Evolutionary conservation across 1,140 invertebrate genomes (phyloP).

Genomic region (Lysiphlebus fabarum): DNA sequence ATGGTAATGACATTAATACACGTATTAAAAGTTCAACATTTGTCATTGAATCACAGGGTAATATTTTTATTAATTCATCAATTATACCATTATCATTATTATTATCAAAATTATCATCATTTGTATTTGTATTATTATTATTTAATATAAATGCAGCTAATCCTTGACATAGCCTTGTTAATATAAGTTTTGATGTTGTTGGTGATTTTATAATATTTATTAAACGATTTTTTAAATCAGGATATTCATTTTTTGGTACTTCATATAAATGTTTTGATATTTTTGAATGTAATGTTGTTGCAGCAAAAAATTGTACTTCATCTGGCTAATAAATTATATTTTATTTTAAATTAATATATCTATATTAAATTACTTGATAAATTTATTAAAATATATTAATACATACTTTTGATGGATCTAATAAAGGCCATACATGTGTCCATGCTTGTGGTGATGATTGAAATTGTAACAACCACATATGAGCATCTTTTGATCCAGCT

Average conservation of each 20-base stretch:
- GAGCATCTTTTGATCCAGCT: slow-evolving; percentile 65
- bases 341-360: background rate
- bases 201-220: slow-evolving; percentile 70
- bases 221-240: slow-evolving; percentile 70
- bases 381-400: slow-evolving; percentile 1
- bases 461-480: slow-evolving; percentile 77
- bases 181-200: slow-evolving; percentile 76
- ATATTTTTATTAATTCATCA: slow-evolving; percentile 42
- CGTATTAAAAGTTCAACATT: slow-evolving; percentile 37
- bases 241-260: slow-evolving; percentile 74
- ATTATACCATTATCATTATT: slow-evolving; percentile 36
- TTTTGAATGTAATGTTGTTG: slow-evolving; percentile 83
- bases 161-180: slow-evolving; percentile 81
- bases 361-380: background rate
- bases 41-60: slow-evolving; percentile 39
- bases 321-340: slow-evolving; percentile 59
- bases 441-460: slow-evolving; percentile 82
- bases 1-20: slow-evolving; percentile 53
- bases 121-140: background rate
- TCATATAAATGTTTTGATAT: slow-evolving; percentile 82
- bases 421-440: slow-evolving; percentile 84
- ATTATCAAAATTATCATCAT: slow-evolving; percentile 23
- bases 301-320: slow-evolving; percentile 90
- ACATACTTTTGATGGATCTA: slow-evolving; percentile 72
- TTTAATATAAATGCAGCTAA: slow-evolving; percentile 44